Base-by-base conservation (phyloP, 2,113 vertebrate species). In the Equus przewalskii region DNA sequence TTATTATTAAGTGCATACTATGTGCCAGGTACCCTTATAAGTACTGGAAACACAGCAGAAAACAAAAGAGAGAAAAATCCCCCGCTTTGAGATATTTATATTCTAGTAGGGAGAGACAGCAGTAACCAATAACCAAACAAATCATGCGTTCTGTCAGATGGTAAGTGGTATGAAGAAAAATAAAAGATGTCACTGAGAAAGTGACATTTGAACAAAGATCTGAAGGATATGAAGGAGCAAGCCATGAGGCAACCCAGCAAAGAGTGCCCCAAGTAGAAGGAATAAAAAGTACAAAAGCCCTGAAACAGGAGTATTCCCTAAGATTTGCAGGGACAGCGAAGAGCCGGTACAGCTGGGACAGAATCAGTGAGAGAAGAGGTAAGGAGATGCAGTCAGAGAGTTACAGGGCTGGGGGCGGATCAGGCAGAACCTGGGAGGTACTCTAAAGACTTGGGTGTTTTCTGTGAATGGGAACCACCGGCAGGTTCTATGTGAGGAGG, bases 91-190 rank as follows among this genome's bases (percentile, higher is more conserved):
- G 44, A 33, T 36, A 80, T 65, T 85, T 69, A 51, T 41, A 92
- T 69, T 95, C 62, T 78, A 69, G 7, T 19, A 12, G 19, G 26
- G 30, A 91, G 22, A 78, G 69, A 88, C 0, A 76, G 58, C 19
- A 65, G 26, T 56, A 75, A 65, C 26, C 44, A 81, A 83, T 33
- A 84, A 88, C 85, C 9, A 80, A 86, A 80, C 62, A 87, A 86
- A 64, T 60, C 65, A 70, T 13, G 9, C 73, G 72, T 65, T 86
- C 83, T 91, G 22, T 88, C 93, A 91, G 85, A 76, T 60, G 51
- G 33, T 49, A 95, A 81, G 44, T 51, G 4, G 36, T 84, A 70
- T 49, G 18, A 92, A 58, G 69, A 79, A 88, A 94, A 91, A 84
- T 33, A 86, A 89, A 96, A 70, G 24, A 54, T 14, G 51, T 54